These are phyloP conservation scores for Agrilus cyanescens DNA, from an alignment of 2,888 invertebrate genomes.

Conservation along the genomic window DNA sequence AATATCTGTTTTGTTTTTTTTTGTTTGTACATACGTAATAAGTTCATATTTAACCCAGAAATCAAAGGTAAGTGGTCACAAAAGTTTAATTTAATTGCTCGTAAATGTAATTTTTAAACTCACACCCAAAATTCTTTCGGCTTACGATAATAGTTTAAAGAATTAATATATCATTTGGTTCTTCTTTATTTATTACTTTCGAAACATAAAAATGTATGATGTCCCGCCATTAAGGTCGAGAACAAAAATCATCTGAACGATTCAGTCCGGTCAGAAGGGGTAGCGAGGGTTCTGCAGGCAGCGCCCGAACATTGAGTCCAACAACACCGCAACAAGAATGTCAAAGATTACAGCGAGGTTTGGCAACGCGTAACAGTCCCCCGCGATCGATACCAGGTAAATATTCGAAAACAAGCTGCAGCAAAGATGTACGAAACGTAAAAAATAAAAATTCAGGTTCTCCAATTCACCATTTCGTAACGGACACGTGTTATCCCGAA, in stretches of 20 bases:
- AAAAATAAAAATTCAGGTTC: conserved; percentile 36
- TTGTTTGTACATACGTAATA: too few species aligned
- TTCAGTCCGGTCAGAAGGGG: conserved; percentile 87
- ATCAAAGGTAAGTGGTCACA: neutral
- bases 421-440: conserved; percentile 1
- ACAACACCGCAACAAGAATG: conserved; percentile 65
- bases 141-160: too few species aligned
- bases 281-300: conserved; percentile 57
- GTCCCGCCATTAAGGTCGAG: conserved; percentile 42
- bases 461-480: conserved; percentile 44
- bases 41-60: too few species aligned
- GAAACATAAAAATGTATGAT: too few species aligned
- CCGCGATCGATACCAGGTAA: conserved; percentile 48
- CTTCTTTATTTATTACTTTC: too few species aligned
- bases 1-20: too few species aligned
- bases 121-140: too few species aligned
- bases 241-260: conserved; percentile 52
- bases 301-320: conserved; percentile 45
- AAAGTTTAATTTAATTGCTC: too few species aligned
- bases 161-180: too few species aligned
- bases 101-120: too few species aligned
- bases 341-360: conserved; percentile 55
- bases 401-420: neutral
- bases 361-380: conserved; percentile 37
- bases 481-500: conserved; percentile 28